Evolutionary conservation across 2,113 vertebrate species (phyloP).

Genomic region (Mellivora capensis): DNA sequence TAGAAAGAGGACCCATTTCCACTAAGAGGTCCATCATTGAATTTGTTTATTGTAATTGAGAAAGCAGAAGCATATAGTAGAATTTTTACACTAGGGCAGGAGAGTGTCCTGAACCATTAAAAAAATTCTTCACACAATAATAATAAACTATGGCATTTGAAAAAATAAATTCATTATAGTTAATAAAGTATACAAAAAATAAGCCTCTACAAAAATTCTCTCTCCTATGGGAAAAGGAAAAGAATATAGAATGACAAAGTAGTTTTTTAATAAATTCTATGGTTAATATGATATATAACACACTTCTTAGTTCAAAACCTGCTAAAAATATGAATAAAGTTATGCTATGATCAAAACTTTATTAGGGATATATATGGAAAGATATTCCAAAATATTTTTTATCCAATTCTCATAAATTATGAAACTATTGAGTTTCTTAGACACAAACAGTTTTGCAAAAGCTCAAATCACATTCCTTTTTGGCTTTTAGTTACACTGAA

Average conservation of each 20-base stretch:
- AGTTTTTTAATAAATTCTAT: background rate
- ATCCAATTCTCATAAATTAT: background rate
- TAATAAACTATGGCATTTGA: background rate
- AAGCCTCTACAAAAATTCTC: background rate
- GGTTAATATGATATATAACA: background rate
- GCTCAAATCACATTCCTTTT: background rate
- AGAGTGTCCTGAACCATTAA: background rate
- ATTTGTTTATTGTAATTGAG: background rate
- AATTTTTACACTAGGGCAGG: background rate
- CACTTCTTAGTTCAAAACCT: background rate
- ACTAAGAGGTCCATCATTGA: background rate
- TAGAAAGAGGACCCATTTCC: background rate
- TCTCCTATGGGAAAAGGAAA: background rate
- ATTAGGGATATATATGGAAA: background rate
- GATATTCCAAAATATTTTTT: background rate
- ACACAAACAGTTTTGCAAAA: background rate
- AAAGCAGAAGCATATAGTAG: background rate
- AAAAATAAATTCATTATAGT: background rate
- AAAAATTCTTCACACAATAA: background rate
- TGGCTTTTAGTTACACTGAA: background rate
- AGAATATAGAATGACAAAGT: background rate
- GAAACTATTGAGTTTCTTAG: background rate
- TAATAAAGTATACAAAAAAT: background rate
- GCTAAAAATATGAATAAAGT: background rate
- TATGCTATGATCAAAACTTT: background rate